Base-by-base conservation (phyloP, 1,140 invertebrate species). In the Achroia grisella region DNA sequence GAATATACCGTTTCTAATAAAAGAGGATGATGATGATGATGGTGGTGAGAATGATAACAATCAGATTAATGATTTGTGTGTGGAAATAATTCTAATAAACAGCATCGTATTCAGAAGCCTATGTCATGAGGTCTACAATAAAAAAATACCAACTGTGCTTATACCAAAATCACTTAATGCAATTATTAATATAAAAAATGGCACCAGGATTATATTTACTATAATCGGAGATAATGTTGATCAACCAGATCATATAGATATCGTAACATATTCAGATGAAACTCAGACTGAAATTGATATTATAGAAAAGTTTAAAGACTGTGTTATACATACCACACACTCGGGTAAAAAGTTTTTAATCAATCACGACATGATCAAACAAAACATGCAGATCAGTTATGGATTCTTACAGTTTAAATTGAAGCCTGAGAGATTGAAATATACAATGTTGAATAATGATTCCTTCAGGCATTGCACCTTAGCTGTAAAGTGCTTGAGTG, bases 301-400 rank as follows among this genome's bases (percentile, higher is more conserved):
- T 9, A 71, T 86, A 51, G 82, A 91, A 54, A 73, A 70, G 61
- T 89, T 93, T 63, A 87, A 90, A 55, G 74, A 86, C 56, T 91
- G 88, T 61, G 75, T 93, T 0, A 84, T 86, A 37, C 70, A 86
- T 8, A 77, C 70, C 48, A 89, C 89, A 12, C 82, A 77, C 62
- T 57, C 84, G 0, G 63, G 81, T 11, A 85, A 87, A 51, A 65
- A 89, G 48, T 67, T 93, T 40, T 58, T 93, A 1, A 93, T 92
- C 73, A 87, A 89, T 32, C 71, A 88, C 51, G 80, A 88, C 32
- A 79, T 86, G 29, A 74, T 92, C 1, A 85, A 87, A 10, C 71
- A 91, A 6, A 87, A 89, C 11, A 74, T 77, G 23, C 78, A 87
- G 29, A 79, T 74, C 28, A 56, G 78, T 37, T 62, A 61, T 32